Base-by-base conservation (phyloP, 2,797 vertebrate genomes). In the Todus mexicanus region DNA sequence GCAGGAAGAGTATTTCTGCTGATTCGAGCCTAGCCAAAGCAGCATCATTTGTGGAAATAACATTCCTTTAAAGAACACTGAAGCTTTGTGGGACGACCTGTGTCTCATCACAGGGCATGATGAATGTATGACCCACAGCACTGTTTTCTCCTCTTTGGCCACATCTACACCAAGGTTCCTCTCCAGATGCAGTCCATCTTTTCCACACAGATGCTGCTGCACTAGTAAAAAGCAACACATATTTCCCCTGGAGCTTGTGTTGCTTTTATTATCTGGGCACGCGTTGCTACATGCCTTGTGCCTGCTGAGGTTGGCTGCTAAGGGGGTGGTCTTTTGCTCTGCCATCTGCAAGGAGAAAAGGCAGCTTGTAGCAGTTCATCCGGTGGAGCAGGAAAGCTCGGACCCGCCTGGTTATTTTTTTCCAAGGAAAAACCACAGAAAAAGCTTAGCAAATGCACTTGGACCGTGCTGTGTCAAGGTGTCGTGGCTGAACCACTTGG, bases 41-140 rank as follows among this genome's bases (percentile, higher is more conserved):
- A 31, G 10, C 20, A 25, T 45, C 7, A 5, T 21, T 75, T 56
- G 10, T 8, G 50, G 16, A 26, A 73, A 15, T 31, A n/a, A 72
- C 31, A 27, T 63, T 74, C 22, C 5, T 61, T 42, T 56, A 19
- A 37, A 9, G 26, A 83, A 16, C 6, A 40, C 47, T 0, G 13
- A 51, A 51, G 19, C 8, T 71, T 42, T 53, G 25, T 31, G 27
- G 33, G 13, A 29, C 27, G 42, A 6, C 6, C 10, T 47, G 40
- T 76, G 47, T 72, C 14, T 11, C 35, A 15, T 31, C 2, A 1
- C 37, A 22, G 16, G 19, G 20, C 7, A 10, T 0, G 7, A 75
- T 2, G 40, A 47, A 38, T 0, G 6, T 0, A 0, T 13, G 6
- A 57, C 60, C 38, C 11, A 3, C 1, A 0, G 35, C 2, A 8